Conservation (phyloP, 2,888 invertebrate genomes). For the Tenthredo distinguenda region DNA sequence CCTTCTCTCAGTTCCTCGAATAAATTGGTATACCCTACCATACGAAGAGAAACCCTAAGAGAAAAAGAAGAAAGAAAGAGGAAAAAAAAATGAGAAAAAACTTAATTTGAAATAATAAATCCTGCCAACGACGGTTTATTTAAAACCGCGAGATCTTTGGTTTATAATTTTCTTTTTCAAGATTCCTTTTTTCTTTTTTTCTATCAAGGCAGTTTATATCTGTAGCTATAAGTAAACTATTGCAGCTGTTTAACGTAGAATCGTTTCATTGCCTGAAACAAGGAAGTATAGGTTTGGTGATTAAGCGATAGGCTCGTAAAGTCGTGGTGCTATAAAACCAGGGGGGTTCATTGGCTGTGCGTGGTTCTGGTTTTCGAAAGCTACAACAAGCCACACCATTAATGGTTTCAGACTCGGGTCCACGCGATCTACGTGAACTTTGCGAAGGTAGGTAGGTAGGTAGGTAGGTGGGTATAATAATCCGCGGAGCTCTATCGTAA, state of each 20-base stretch:
- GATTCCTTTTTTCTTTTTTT: not conserved
- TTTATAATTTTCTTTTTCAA: not conserved
- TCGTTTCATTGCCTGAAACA: conserved; percentile 12
- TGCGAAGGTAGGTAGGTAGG: not conserved
- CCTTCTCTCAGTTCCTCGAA: not conserved
- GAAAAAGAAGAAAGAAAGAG: not conserved
- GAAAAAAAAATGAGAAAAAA: not conserved
- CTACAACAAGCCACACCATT: conserved; percentile 35
- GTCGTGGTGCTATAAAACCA: conserved; percentile 73
- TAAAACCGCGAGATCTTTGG: not conserved
- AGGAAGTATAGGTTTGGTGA: conserved; percentile 27
- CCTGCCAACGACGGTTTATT: not conserved
- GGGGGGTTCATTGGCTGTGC: conserved; percentile 62
- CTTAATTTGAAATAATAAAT: conserved; percentile 3
- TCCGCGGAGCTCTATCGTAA: not conserved
- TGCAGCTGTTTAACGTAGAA: conserved; percentile 16
- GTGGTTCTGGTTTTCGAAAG: conserved; percentile 52
- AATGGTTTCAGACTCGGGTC: conserved; percentile 11
- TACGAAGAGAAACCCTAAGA: not conserved
- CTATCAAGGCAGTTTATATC: not conserved
- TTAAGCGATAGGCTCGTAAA: conserved; percentile 71
- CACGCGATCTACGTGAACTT: not conserved
- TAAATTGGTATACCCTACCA: conserved; percentile 24
- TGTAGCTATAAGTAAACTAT: not conserved
- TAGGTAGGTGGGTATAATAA: not conserved